Base-by-base conservation (phyloP, 2,888 invertebrate species). In the Agrenia bidenticulata region DNA sequence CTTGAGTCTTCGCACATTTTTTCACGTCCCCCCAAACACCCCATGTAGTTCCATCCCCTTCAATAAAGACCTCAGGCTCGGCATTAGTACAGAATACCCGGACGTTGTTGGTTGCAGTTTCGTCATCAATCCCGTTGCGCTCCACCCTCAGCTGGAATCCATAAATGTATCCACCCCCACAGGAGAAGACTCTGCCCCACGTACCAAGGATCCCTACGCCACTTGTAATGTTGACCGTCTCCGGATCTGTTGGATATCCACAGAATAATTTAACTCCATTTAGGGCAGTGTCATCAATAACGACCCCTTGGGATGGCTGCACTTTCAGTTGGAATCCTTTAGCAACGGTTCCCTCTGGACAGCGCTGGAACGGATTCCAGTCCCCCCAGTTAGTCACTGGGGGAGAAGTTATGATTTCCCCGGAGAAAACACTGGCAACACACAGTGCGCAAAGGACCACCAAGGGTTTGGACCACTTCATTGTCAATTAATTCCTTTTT, bases 11-110 rank as follows among this genome's bases (percentile, higher is more conserved):
- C 5, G 37, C 53, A 54, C 71, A 73, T 15, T 55, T 54, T 19
- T 49, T 32, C 1, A 19, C 41, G 1, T 49, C 41, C 1, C 41
- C 51, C 69, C 69, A 72, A 15, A 27, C 27, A 7, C 72, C 72
- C 27, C 56, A 67, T 1, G 7, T 49, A n/a, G 45, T 19, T 1
- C 72, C 72, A 50, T 72, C 72, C 2, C 69, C 69, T 57, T 72
- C 63, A 27, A 69, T 53, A 50, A 54, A 66, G 19, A 37, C 50
- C 17, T 53, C 54, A 11, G 63, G 63, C 13, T 32, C 50, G 2
- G 37, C 42, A 13, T 21, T 55, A 19, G 37, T 60, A 19, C 68
- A 68, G 21, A 24, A 63, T 19, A 63, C 42, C 7, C 63, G 24
- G 2, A 60, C 19, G 19, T 68, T 68, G n/a, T 58, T 56, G 23